phyloP scores from a whole-genome alignment of 2,113 vertebrate species.

The Sander lucioperca region DNA sequence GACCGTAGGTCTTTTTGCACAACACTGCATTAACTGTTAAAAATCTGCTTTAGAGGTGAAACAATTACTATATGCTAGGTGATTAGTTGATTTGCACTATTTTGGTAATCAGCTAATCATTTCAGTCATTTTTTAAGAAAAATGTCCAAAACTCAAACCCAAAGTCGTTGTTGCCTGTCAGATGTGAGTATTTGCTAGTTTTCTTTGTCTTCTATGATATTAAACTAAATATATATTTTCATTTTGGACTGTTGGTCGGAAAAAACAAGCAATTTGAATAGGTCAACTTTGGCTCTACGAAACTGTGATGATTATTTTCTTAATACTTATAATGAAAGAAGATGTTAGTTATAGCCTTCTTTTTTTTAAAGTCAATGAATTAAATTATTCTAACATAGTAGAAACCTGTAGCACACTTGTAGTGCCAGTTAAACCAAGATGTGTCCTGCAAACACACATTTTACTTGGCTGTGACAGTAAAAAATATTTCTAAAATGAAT shows the following conservation, averaged over 20 bases:
- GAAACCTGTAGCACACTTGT: conserved; percentile 5
- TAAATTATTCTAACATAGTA: background rate
- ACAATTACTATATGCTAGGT: background rate
- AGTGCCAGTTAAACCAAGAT: background rate
- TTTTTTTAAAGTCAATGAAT: background rate
- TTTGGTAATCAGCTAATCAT: no score
- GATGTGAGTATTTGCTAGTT: no score
- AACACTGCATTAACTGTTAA: no score
- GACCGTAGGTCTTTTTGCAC: background rate
- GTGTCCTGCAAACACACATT: background rate
- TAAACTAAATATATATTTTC: background rate
- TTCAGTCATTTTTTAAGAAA: no score
- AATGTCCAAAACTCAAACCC: no score
- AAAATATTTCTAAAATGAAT: background rate
- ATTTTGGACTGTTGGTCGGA: no score
- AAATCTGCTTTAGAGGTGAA: background rate
- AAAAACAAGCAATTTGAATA: no score
- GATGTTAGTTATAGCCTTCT: background rate
- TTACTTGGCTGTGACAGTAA: background rate
- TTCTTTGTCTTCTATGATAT: background rate
- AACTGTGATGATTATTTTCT: background rate
- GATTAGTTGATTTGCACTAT: no score
- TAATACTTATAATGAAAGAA: no score
- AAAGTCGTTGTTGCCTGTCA: no score
- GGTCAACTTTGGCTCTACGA: background rate